A percentile compares a stretch with the other conserved stretches of the same genome.
Evolutionary conservation across 2,888 invertebrate genomes (phyloP).

Genomic region (Kryphioiulus occultus): DNA sequence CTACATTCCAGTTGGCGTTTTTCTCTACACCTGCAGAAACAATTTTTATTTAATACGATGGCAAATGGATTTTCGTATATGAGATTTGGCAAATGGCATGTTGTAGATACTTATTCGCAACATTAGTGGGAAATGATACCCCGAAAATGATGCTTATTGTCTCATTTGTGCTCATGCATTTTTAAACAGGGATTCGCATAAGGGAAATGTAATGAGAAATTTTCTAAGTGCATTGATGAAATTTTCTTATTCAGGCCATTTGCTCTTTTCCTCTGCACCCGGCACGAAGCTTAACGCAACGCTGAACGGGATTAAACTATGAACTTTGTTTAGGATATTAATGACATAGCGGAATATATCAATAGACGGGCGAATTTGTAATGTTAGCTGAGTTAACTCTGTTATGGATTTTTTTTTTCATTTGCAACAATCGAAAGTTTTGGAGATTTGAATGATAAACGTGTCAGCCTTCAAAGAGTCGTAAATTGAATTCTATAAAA

Average conservation of each 20-base stretch:
- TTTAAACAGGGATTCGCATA: constrained; percentile 36
- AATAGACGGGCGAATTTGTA: too few species aligned
- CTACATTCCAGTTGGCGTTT: neutral
- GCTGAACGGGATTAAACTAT: constrained; percentile 4
- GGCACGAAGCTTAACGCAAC: neutral
- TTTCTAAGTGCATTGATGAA: neutral
- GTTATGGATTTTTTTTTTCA: too few species aligned
- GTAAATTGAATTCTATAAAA: too few species aligned
- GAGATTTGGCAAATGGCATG: neutral
- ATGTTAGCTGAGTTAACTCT: too few species aligned
- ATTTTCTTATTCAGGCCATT: neutral
- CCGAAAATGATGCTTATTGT: constrained; percentile 46
- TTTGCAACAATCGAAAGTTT: too few species aligned
- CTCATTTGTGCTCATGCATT: constrained; percentile 36
- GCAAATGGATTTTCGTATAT: neutral
- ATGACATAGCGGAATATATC: neutral
- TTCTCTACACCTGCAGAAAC: neutral
- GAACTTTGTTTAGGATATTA: neutral
- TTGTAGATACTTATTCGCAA: neutral
- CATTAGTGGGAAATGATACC: neutral
- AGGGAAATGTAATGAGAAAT: constrained; percentile 28
- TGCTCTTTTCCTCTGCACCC: neutral
- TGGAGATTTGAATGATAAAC: too few species aligned
- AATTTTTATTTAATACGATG: neutral
- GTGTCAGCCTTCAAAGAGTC: too few species aligned